Conservation (phyloP, 2,888 invertebrate genomes). For the Papilio protenor region DNA sequence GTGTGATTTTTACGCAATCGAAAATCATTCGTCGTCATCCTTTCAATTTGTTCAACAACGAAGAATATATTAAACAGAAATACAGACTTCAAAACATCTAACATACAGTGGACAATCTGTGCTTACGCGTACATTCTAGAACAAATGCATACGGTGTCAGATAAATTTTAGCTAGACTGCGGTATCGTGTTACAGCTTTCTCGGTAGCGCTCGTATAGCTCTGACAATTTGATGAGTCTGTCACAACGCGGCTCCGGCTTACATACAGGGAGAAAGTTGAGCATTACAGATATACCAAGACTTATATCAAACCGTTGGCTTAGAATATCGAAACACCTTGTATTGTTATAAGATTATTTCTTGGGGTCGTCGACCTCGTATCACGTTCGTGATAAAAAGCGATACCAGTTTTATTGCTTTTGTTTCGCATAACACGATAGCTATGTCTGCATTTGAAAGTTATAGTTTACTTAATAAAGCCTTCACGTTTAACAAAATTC, state of each 20-base stretch:
- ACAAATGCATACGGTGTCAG: slow-evolving; percentile 19
- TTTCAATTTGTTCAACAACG: background rate
- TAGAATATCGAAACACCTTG: slow-evolving; percentile 3
- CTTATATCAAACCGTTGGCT: background rate
- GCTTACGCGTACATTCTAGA: background rate
- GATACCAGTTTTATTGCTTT: slow-evolving; percentile 63
- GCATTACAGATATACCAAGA: background rate
- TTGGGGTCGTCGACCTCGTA: slow-evolving; percentile 59
- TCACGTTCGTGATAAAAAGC: slow-evolving; percentile 60
- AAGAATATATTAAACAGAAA: background rate
- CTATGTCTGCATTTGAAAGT: slow-evolving; percentile 40
- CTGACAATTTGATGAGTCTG: slow-evolving; percentile 48
- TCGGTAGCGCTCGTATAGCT: slow-evolving; percentile 47
- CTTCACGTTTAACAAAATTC: background rate
- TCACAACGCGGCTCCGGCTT: slow-evolving; percentile 45
- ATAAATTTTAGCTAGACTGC: slow-evolving; percentile 34
- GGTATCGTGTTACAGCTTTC: slow-evolving; percentile 50
- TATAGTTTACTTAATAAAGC: background rate
- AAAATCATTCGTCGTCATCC: background rate
- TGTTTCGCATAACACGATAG: slow-evolving; percentile 55
- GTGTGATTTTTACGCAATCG: background rate
- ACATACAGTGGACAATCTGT: background rate
- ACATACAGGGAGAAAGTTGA: slow-evolving; percentile 46
- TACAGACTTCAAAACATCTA: background rate
- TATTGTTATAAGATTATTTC: slow-evolving; percentile 30